These are phyloP conservation scores for Phalangium opilio DNA, from an alignment of 2,888 invertebrate genomes.

Conservation along the genomic window DNA sequence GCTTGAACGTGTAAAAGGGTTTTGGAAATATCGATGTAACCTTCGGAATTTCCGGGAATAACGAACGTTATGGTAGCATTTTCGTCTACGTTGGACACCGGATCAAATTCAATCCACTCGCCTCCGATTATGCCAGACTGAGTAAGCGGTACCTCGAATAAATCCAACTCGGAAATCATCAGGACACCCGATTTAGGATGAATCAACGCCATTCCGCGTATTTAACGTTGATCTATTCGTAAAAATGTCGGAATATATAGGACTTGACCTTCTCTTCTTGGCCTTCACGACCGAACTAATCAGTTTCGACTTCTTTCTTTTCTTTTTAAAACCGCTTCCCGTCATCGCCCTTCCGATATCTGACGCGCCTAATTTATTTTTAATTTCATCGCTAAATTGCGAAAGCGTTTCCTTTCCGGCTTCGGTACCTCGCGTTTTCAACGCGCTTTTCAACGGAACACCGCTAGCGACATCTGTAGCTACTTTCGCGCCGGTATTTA, in stretches of 20 bases:
- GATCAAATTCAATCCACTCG: conserved; percentile 9
- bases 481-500: conserved; percentile 3
- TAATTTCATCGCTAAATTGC: no score
- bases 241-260: no score
- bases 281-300: conserved; percentile 2
- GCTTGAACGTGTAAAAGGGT: conserved; percentile 6
- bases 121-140: conserved; percentile 7
- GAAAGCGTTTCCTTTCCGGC: background rate
- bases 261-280: no score
- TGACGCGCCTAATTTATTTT: no score
- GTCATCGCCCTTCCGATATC: no score
- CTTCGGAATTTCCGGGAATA: conserved; percentile 7
- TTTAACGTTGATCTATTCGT: no score
- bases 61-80: conserved; percentile 9
- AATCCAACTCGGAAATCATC: conserved; percentile 7
- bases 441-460: background rate
- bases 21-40: conserved; percentile 5
- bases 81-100: conserved; percentile 8
- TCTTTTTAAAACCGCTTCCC: conserved; percentile 9
- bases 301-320: background rate
- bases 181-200: no score
- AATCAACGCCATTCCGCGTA: no score
- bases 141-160: conserved; percentile 8
- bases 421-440: conserved; percentile 1
- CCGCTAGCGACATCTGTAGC: conserved; percentile 5